Percentiles rank a stretch among this genome's conserved stretches.
Evolutionary conservation across 1,140 invertebrate genomes (phyloP).

Genomic region (Paracyclopina nana): DNA sequence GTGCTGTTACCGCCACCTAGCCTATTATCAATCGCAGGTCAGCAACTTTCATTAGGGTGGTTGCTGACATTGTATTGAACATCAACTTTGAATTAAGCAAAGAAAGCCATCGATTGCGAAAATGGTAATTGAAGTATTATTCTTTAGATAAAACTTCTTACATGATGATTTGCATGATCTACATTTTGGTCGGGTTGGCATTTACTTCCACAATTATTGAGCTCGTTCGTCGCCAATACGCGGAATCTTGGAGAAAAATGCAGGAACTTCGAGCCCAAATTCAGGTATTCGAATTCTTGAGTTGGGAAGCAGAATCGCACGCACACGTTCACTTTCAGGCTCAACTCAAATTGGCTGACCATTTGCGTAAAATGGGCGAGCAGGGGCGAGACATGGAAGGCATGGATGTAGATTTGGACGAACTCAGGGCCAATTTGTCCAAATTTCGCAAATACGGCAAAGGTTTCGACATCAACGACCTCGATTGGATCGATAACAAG

Average conservation of each 20-base stretch:
- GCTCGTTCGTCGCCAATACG: constrained; percentile 58
- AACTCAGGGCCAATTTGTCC: constrained; percentile 1
- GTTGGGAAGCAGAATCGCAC: too few relatives aligned
- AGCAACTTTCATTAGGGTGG: too few relatives aligned
- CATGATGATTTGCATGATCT: constrained; percentile 70
- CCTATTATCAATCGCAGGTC: too few relatives aligned
- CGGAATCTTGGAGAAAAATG: constrained; percentile 53
- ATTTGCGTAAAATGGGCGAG: constrained; percentile 4
- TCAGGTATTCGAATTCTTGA: constrained; percentile 22
- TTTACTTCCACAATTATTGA: constrained; percentile 87
- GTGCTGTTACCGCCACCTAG: too few relatives aligned
- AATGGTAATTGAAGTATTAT: too few relatives aligned
- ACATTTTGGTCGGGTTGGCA: constrained; percentile 78
- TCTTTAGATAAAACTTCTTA: constrained; percentile 55
- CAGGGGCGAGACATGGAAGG: constrained; percentile 9
- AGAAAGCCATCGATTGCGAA: too few relatives aligned
- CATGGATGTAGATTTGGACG: constrained; percentile 15
- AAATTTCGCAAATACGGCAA: constrained; percentile 3
- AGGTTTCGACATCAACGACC: constrained; percentile 16
- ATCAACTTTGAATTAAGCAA: too few relatives aligned
- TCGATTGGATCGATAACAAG: constrained; percentile 14
- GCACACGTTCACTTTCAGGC: constrained; percentile 25
- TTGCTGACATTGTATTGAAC: too few relatives aligned
- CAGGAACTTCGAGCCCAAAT: constrained; percentile 28
- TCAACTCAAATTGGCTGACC: constrained; percentile 15